Percentiles rank a stretch among this genome's conserved stretches.
phyloP scores from a whole-genome alignment of 2,113 vertebrate species.

The Herpailurus yagouaroundi region DNA sequence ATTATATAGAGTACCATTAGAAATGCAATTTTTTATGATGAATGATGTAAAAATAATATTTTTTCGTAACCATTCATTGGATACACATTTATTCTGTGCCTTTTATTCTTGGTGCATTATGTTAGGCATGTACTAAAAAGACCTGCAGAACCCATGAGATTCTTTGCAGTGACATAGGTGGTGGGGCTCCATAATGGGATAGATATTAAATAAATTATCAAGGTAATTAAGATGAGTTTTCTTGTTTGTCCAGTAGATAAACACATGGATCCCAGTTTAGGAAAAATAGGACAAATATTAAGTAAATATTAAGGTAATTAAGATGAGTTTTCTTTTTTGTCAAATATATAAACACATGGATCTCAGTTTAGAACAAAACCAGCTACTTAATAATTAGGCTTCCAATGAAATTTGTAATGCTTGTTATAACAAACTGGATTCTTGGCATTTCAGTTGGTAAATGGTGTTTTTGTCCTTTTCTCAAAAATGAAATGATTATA shows the following conservation, averaged over 20 bases:
- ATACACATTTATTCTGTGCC: neutral
- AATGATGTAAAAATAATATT: slow-evolving; percentile 36
- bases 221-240: neutral
- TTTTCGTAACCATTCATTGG: slow-evolving; percentile 7
- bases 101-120: neutral
- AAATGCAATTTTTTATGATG: slow-evolving; percentile 23
- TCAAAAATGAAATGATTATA: neutral
- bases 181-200: neutral
- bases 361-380: neutral
- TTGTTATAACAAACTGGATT: neutral
- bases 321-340: neutral
- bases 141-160: neutral
- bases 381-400: neutral
- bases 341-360: neutral
- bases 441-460: slow-evolving; percentile 24
- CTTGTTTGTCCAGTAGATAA: neutral
- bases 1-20: slow-evolving; percentile 26
- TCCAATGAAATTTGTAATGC: neutral
- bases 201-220: slow-evolving; percentile 2
- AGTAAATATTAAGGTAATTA: slow-evolving; percentile 2
- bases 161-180: neutral
- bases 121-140: neutral
- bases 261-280: neutral
- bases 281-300: neutral
- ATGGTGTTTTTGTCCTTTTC: neutral